These are phyloP conservation scores for Cottoperca gobio DNA, from an alignment of 2,797 vertebrate genomes.

Conservation along the genomic window DNA sequence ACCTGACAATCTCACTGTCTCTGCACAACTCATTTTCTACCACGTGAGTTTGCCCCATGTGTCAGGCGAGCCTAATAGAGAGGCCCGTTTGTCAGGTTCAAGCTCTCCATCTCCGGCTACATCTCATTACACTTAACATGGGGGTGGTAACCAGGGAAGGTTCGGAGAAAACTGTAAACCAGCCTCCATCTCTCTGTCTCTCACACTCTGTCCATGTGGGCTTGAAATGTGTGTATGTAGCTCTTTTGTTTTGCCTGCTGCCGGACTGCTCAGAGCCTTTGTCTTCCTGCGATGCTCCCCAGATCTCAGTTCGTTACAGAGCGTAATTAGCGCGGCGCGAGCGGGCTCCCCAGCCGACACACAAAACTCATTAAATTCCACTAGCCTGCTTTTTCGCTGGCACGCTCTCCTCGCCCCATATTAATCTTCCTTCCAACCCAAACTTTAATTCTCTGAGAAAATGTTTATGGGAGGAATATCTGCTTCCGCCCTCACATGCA, in stretches of 20 bases:
- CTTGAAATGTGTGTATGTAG: conserved; percentile 63
- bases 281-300: conserved; percentile 75
- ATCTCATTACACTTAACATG: conserved; percentile 68
- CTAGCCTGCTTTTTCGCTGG: conserved; percentile 72
- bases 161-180: conserved; percentile 25
- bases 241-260: conserved; percentile 67
- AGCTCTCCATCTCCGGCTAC: conserved; percentile 50
- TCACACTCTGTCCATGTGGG: conserved; percentile 46
- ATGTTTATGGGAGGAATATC: conserved; percentile 75
- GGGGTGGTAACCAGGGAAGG: conserved; percentile 46
- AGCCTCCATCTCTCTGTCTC: conserved; percentile 44
- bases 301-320: conserved; percentile 78
- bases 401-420: conserved; percentile 71
- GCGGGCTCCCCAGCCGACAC: conserved; percentile 75
- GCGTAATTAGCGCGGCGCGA: conserved; percentile 79
- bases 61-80: conserved; percentile 58
- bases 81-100: conserved; percentile 52
- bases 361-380: conserved; percentile 85
- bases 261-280: conserved; percentile 75
- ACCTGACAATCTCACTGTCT: conserved; percentile 46
- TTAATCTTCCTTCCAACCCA: conserved; percentile 77
- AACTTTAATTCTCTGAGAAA: conserved; percentile 79
- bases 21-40: conserved; percentile 51
- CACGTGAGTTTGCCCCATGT: conserved; percentile 23
- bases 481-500: conserved; percentile 58